Percentiles rank a stretch among this genome's conserved stretches.
Evolutionary conservation across 2,888 invertebrate genomes (phyloP).

Genomic region (Drosophila differens): DNA sequence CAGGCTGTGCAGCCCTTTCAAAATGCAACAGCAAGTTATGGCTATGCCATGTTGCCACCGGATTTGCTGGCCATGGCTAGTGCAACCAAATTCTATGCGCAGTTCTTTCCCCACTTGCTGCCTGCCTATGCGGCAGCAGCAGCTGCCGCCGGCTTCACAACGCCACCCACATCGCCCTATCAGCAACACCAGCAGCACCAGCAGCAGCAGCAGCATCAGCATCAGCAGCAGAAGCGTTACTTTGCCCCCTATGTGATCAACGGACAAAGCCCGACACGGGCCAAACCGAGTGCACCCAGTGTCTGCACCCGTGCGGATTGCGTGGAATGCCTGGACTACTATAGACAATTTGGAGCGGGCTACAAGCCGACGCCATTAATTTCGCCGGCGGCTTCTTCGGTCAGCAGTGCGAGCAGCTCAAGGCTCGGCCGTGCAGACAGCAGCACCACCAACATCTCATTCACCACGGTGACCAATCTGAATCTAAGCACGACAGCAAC

Average conservation of each 20-base stretch:
- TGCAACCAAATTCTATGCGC: conserved; percentile 83
- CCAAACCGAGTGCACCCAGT: conserved; percentile 34
- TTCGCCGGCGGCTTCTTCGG: conserved; percentile 76
- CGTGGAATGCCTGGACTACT: conserved; percentile 76
- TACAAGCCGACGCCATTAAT: conserved; percentile 63
- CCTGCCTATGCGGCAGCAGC: conserved; percentile 76
- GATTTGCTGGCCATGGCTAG: conserved; percentile 82
- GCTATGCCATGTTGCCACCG: conserved; percentile 67
- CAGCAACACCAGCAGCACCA: conserved; percentile 65
- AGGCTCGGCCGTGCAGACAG: conserved; percentile 33
- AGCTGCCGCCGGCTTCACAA: conserved; percentile 69
- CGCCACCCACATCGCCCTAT: conserved; percentile 67
- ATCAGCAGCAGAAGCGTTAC: conserved; percentile 66
- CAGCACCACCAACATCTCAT: conserved; percentile 62
- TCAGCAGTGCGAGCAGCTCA: conserved; percentile 70
- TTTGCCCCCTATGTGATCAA: conserved; percentile 76
- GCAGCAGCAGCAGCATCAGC: conserved; percentile 37
- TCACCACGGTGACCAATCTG: conserved; percentile 76
- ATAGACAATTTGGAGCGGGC: conserved; percentile 63
- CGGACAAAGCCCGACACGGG: conserved; percentile 38
- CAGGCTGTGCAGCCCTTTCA: conserved; percentile 5
- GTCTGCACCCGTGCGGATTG: conserved; percentile 75
- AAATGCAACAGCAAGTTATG: conserved; percentile 18
- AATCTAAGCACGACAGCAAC: conserved; percentile 56
- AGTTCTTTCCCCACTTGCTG: conserved; percentile 82